Conservation (phyloP, 2,888 invertebrate species). For the Endomychus coccineus region DNA sequence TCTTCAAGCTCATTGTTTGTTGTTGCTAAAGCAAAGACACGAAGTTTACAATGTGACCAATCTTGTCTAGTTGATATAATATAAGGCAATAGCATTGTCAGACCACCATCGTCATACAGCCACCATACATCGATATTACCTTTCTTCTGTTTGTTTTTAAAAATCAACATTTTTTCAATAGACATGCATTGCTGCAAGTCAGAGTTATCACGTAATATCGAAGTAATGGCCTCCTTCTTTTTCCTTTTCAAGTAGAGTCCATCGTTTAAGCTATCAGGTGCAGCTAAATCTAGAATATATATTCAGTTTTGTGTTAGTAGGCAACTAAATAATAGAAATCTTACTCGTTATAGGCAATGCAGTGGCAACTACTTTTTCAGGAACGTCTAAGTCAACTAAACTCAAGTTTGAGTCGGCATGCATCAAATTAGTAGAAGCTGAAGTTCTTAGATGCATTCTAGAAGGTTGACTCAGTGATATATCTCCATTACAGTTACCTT, state of each 20-base stretch:
- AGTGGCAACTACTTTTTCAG: too few species aligned
- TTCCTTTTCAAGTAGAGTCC: constrained; percentile 17
- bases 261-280: too few species aligned
- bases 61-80: constrained; percentile 72
- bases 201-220: constrained; percentile 16
- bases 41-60: constrained; percentile 70
- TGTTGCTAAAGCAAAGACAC: constrained; percentile 79
- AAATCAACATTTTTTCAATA: constrained; percentile 63
- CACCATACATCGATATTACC: constrained; percentile 93
- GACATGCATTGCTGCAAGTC: constrained; percentile 52
- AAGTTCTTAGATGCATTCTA: constrained; percentile 31
- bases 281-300: too few species aligned
- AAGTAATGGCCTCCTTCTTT: constrained; percentile 15
- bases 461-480: constrained; percentile 27
- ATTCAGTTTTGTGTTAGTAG: too few species aligned
- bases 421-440: constrained; percentile 51
- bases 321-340: too few species aligned
- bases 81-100: constrained; percentile 79
- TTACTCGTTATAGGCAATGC: too few species aligned
- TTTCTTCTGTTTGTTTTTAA: constrained; percentile 68
- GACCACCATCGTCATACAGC: constrained; percentile 89
- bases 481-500: constrained; percentile 29
- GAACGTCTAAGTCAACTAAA: constrained; percentile 44
- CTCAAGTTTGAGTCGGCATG: constrained; percentile 69
- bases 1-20: constrained; percentile 67